phyloP scores from a whole-genome alignment of 2,888 invertebrate species.

The Trachelus tabidus region DNA sequence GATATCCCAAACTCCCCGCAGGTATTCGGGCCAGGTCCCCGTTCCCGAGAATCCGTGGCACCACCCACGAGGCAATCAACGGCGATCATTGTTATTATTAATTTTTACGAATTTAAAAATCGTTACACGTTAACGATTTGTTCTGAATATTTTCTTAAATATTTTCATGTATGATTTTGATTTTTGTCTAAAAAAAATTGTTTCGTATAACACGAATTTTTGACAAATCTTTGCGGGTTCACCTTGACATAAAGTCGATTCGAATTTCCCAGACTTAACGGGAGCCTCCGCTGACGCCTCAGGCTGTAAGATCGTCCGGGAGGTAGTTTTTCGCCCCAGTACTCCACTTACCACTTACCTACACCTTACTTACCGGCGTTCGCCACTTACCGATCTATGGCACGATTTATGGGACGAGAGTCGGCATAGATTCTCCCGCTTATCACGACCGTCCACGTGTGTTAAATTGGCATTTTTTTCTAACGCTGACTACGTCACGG shows the following conservation, averaged over 20 bases:
- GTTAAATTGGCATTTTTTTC: neutral
- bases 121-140: no score
- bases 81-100: neutral
- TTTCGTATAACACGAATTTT: no score
- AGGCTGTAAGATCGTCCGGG: constrained; percentile 21
- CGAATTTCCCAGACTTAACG: constrained; percentile 54
- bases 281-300: constrained; percentile 20
- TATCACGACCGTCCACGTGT: neutral
- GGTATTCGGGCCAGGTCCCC: neutral
- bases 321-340: constrained; percentile 62
- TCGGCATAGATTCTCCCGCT: neutral
- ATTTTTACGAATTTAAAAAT: neutral
- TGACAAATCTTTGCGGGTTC: neutral
- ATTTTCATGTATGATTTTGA: no score
- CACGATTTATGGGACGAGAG: neutral
- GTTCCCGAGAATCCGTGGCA: neutral
- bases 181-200: no score
- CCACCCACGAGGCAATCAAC: neutral
- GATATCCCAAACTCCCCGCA: neutral
- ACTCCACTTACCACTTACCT: constrained; percentile 56
- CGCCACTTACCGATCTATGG: neutral
- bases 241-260: constrained; percentile 33
- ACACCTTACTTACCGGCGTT: constrained; percentile 43
- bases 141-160: no score
- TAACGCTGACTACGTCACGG: neutral